Evolutionary conservation across 2,888 invertebrate species (phyloP).

Genomic region (Charanyca ferruginea): DNA sequence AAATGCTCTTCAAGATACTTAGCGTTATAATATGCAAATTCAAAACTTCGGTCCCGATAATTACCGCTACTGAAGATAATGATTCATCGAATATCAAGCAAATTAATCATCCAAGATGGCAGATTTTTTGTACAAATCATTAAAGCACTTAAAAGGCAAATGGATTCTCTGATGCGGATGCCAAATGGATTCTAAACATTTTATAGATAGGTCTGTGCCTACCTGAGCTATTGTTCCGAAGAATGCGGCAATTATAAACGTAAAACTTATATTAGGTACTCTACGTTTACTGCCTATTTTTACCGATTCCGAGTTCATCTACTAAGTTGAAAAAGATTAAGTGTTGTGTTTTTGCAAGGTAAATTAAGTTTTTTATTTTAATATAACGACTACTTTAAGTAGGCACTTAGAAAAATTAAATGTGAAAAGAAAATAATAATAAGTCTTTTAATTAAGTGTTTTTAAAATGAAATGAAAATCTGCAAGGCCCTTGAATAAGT

Average conservation of each 20-base stretch:
- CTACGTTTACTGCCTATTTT: constrained; percentile 8
- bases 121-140: constrained; percentile 82
- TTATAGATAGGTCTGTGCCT: constrained; percentile 53
- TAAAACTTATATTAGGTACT: constrained; percentile 2
- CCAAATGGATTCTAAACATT: constrained; percentile 81
- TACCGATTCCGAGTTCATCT: not conserved
- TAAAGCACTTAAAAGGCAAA: constrained; percentile 85
- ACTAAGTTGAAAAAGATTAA: not conserved
- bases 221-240: constrained; percentile 59
- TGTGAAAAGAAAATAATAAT: constrained; percentile 44
- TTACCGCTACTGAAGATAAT: constrained; percentile 70
- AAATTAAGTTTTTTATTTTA: constrained; percentile 15
- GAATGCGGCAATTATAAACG: constrained; percentile 55
- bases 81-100: constrained; percentile 72
- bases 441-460: constrained; percentile 42
- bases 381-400: constrained; percentile 31
- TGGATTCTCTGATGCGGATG: constrained; percentile 77
- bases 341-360: constrained; percentile 1
- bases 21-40: constrained; percentile 49
- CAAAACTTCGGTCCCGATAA: constrained; percentile 58
- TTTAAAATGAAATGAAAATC: constrained; percentile 36
- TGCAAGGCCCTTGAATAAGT: constrained; percentile 37
- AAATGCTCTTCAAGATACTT: constrained; percentile 15
- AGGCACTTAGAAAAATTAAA: constrained; percentile 41
- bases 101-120: constrained; percentile 76